Conservation (phyloP, 2,113 vertebrate species). For the Malurus melanocephalus region DNA sequence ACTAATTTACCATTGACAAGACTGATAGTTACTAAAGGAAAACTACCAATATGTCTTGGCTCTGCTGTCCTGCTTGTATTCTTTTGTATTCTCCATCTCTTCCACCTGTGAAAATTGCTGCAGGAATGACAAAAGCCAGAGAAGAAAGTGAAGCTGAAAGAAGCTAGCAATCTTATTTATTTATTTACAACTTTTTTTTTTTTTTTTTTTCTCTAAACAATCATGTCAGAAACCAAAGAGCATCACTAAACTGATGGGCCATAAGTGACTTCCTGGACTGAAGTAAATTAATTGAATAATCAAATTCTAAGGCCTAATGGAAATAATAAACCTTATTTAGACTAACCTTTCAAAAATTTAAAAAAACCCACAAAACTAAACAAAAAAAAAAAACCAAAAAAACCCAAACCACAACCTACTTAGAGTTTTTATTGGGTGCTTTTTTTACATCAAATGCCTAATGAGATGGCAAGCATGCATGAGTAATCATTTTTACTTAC, state of each 20-base stretch:
- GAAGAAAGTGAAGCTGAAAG: background rate
- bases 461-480: constrained; percentile 63
- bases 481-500: constrained; percentile 71
- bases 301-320: constrained; percentile 62
- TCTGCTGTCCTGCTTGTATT: background rate
- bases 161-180: background rate
- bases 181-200: background rate
- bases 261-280: constrained; percentile 46
- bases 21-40: background rate
- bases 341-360: constrained; percentile 20
- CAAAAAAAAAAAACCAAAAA: too few relatives aligned
- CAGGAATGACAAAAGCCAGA: background rate
- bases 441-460: constrained; percentile 66
- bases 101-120: background rate
- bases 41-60: background rate
- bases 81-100: background rate
- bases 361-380: background rate
- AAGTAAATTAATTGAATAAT: constrained; percentile 69
- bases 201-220: constrained; percentile 28
- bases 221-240: constrained; percentile 42
- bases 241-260: constrained; percentile 58
- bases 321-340: constrained; percentile 64
- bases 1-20: background rate
- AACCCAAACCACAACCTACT: background rate
- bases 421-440: constrained; percentile 46